phyloP scores from a whole-genome alignment of 2,113 vertebrate species.

The Perognathus longimembris region DNA sequence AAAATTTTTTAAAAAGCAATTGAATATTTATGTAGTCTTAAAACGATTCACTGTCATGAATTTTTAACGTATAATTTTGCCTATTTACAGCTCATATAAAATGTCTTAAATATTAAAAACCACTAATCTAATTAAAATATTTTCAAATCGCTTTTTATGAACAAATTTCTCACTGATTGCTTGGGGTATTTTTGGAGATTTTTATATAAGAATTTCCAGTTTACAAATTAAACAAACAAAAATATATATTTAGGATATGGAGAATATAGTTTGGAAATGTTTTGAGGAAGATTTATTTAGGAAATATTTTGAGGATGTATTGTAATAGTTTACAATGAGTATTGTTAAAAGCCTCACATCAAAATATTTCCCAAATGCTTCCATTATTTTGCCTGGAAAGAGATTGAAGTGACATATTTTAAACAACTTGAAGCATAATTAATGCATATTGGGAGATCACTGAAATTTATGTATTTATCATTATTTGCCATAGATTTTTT shows the following conservation, averaged over 20 bases:
- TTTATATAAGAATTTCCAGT: background rate
- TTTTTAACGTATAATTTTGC: background rate
- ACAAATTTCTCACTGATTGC: background rate
- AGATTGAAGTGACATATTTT: background rate
- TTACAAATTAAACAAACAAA: background rate
- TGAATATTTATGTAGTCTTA: background rate
- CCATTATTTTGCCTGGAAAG: conserved; percentile 5
- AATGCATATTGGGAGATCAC: background rate
- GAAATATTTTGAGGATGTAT: background rate
- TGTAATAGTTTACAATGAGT: background rate
- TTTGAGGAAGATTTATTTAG: background rate
- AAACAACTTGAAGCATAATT: conserved; percentile 1
- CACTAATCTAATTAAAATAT: background rate
- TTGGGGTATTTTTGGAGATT: background rate
- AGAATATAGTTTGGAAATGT: background rate
- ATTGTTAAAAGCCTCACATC: background rate
- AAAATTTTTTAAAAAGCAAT: conserved; percentile 8
- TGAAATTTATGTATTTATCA: conserved; percentile 31
- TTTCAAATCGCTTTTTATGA: background rate
- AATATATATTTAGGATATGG: background rate
- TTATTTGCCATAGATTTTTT: conserved; percentile 8
- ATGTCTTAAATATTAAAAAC: conserved; percentile 26
- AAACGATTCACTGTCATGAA: background rate
- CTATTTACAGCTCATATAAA: background rate
- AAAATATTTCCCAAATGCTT: background rate